phyloP scores from a whole-genome alignment of 2,113 vertebrate genomes.

The Phyllostomus discolor region DNA sequence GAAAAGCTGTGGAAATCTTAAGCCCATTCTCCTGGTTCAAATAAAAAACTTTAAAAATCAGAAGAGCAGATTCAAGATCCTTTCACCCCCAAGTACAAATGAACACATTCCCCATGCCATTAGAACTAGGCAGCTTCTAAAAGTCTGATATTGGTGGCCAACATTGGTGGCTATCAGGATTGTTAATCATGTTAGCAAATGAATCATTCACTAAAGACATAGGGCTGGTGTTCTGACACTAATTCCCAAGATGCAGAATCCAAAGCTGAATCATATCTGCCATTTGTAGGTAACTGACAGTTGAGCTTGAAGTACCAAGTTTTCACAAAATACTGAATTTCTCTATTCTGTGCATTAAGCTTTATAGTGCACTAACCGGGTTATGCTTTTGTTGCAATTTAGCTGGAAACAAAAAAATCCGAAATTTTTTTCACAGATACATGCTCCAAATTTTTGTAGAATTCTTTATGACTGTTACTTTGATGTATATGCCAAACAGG shows the following conservation, averaged over 20 bases:
- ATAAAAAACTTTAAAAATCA: slow-evolving; percentile 6
- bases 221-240: slow-evolving; percentile 40
- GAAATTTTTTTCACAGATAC: slow-evolving; percentile 73
- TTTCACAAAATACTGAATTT: slow-evolving; percentile 15
- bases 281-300: not conserved
- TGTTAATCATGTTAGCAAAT: slow-evolving; percentile 43
- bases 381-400: slow-evolving; percentile 63
- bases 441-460: slow-evolving; percentile 77
- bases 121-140: slow-evolving; percentile 19
- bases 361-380: slow-evolving; percentile 54
- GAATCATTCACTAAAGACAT: slow-evolving; percentile 53
- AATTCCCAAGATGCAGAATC: slow-evolving; percentile 36
- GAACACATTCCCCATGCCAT: not conserved
- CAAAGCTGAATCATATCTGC: slow-evolving; percentile 29
- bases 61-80: not conserved
- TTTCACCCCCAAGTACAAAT: not conserved
- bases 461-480: slow-evolving; percentile 79
- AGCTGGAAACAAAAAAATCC: slow-evolving; percentile 72
- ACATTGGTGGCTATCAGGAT: not conserved
- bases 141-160: not conserved
- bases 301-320: not conserved
- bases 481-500: slow-evolving; percentile 84
- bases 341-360: slow-evolving; percentile 46
- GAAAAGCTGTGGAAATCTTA: not conserved
- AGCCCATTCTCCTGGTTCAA: not conserved